phyloP scores from a whole-genome alignment of 2,797 vertebrate genomes.

The Mormyrops attenuatus region DNA sequence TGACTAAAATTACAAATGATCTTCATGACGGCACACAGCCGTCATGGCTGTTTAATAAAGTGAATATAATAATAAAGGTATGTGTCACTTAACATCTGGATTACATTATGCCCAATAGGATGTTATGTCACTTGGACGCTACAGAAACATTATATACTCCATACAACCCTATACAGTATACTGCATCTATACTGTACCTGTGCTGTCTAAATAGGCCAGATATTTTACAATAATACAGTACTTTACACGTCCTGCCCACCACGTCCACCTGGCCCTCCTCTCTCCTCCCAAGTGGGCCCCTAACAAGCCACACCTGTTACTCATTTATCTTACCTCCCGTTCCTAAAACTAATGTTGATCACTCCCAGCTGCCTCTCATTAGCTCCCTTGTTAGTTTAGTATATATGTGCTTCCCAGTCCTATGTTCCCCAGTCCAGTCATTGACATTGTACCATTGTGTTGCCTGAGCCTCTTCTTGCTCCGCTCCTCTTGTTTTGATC shows the following conservation, averaged over 20 bases:
- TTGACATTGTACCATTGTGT: neutral
- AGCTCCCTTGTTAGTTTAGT: neutral
- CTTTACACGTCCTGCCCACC: neutral
- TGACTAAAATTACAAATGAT: neutral
- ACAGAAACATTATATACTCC: neutral
- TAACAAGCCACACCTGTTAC: neutral
- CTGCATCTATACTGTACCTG: neutral
- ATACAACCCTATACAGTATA: neutral
- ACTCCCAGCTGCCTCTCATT: neutral
- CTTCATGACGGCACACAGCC: neutral
- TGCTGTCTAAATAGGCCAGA: neutral
- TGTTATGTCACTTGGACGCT: neutral
- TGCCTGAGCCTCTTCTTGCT: neutral
- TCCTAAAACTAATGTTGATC: neutral
- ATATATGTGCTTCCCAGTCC: neutral
- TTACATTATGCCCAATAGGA: neutral
- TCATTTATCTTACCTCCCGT: neutral
- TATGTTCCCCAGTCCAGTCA: neutral
- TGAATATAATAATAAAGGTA: neutral
- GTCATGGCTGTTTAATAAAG: neutral
- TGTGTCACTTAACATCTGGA: neutral
- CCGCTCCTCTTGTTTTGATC: neutral
- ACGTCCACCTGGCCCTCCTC: neutral
- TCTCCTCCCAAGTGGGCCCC: neutral
- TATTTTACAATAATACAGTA: neutral